Evolutionary conservation across 2,888 invertebrate genomes (phyloP).

Genomic region (Encarsia formosa): DNA sequence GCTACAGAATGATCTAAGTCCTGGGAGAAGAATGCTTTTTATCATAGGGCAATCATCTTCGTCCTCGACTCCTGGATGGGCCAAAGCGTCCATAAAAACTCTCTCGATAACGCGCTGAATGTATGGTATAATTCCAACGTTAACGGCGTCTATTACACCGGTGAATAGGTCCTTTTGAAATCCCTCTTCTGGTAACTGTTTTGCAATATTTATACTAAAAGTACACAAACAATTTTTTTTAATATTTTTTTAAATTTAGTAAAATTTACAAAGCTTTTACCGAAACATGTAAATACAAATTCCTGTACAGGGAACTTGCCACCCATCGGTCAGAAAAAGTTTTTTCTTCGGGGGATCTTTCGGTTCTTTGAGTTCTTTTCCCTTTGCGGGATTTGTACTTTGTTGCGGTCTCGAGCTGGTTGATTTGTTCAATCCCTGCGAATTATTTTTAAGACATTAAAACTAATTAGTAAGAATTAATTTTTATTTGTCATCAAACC

Average conservation of each 20-base stretch:
- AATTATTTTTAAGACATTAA: too few species aligned
- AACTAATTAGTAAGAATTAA: too few species aligned
- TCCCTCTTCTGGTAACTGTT: conserved; percentile 87
- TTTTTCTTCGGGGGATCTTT: conserved; percentile 63
- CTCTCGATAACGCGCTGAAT: conserved; percentile 84
- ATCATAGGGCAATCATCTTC: conserved; percentile 83
- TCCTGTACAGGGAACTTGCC: conserved; percentile 76
- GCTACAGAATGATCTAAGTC: conserved; percentile 81
- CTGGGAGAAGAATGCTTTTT: conserved; percentile 77
- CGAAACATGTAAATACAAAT: conserved; percentile 83
- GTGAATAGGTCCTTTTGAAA: conserved; percentile 80
- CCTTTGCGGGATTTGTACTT: conserved; percentile 40
- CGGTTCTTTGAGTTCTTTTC: conserved; percentile 50
- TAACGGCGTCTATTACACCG: conserved; percentile 73
- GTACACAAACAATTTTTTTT: too few species aligned
- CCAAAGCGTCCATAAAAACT: conserved; percentile 86
- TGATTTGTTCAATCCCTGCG: too few species aligned
- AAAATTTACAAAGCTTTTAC: too few species aligned
- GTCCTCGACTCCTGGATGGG: conserved; percentile 73
- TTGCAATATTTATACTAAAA: conserved; percentile 65
- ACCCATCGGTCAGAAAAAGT: conserved; percentile 79
- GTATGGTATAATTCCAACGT: conserved; percentile 78
- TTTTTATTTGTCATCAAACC: too few species aligned
- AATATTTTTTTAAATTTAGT: too few species aligned
- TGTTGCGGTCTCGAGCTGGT: conserved; percentile 35